These are phyloP conservation scores for Pelodytes ibericus DNA, from an alignment of 2,797 vertebrate genomes.

Conservation along the genomic window DNA sequence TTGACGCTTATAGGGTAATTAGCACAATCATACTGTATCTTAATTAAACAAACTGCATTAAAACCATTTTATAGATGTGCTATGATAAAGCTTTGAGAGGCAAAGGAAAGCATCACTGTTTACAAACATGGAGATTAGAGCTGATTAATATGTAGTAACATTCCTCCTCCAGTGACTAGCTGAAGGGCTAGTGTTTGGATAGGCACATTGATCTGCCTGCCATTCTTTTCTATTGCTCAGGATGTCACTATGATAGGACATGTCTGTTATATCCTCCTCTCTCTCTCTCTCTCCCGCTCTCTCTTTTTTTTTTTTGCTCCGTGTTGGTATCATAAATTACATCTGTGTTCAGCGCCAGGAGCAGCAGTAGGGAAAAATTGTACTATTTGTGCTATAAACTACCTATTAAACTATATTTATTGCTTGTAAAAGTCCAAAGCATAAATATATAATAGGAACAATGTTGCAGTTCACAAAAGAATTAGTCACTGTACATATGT, in stretches of 20 bases:
- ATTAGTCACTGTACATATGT: too few species aligned
- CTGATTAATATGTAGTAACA: not conserved
- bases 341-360: not conserved
- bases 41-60: not conserved
- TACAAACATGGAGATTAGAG: not conserved
- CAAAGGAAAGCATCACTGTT: not conserved
- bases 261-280: slow-evolving; percentile 4
- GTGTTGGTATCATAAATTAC: not conserved
- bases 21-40: not conserved
- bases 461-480: too few species aligned
- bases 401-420: not conserved
- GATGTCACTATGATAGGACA: slow-evolving; percentile 8
- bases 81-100: not conserved
- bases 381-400: not conserved
- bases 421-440: not conserved
- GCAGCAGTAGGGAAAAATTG: not conserved
- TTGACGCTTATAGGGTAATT: not conserved
- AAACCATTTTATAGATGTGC: not conserved
- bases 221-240: not conserved
- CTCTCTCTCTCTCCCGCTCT: too few species aligned
- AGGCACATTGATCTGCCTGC: not conserved
- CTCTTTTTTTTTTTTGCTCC: not conserved
- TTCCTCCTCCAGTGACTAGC: not conserved
- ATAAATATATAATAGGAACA: too few species aligned
- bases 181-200: not conserved